Conservation (phyloP, 1,140 invertebrate species). For the Drosophila orosa region DNA sequence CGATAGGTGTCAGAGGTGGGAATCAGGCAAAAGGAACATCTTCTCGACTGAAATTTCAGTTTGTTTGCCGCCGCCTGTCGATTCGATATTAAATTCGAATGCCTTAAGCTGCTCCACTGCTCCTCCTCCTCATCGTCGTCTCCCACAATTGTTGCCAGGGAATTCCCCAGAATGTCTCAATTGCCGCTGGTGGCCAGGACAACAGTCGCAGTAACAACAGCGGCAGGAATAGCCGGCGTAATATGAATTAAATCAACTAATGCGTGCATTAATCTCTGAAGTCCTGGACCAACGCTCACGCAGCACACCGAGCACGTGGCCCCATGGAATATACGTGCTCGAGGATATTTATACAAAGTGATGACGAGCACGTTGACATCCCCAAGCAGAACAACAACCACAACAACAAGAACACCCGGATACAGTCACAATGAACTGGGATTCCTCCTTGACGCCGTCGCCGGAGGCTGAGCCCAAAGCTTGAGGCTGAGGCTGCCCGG, state of each 20-base stretch:
- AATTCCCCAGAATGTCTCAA: slow-evolving; percentile 81
- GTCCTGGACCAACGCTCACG: slow-evolving; percentile 57
- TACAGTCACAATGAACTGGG: slow-evolving; percentile 40
- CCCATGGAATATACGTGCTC: slow-evolving; percentile 78
- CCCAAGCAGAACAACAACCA: neutral
- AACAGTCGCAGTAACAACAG: slow-evolving; percentile 13
- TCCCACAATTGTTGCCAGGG: slow-evolving; percentile 53
- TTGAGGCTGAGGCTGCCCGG: slow-evolving; percentile 22
- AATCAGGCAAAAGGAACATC: neutral
- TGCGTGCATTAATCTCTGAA: slow-evolving; percentile 84
- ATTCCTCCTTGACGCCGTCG: slow-evolving; percentile 9
- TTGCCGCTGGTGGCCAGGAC: slow-evolving; percentile 64
- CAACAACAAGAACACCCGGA: slow-evolving; percentile 5
- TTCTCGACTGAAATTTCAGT: slow-evolving; percentile 16
- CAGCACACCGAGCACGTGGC: slow-evolving; percentile 73
- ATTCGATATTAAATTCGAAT: slow-evolving; percentile 43
- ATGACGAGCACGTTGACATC: slow-evolving; percentile 70
- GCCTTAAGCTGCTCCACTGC: slow-evolving; percentile 26
- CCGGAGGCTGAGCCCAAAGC: slow-evolving; percentile 33
- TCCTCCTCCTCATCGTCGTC: neutral
- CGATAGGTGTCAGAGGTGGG: slow-evolving; percentile 24
- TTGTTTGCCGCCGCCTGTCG: slow-evolving; percentile 26
- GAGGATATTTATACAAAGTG: slow-evolving; percentile 83
- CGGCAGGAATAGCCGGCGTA: slow-evolving; percentile 36
- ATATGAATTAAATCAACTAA: slow-evolving; percentile 84